Evolutionary conservation across 2,888 invertebrate genomes (phyloP), one percentile per base, ranked within the genome.

Genomic region (Spilosoma lubricipeda): DNA sequence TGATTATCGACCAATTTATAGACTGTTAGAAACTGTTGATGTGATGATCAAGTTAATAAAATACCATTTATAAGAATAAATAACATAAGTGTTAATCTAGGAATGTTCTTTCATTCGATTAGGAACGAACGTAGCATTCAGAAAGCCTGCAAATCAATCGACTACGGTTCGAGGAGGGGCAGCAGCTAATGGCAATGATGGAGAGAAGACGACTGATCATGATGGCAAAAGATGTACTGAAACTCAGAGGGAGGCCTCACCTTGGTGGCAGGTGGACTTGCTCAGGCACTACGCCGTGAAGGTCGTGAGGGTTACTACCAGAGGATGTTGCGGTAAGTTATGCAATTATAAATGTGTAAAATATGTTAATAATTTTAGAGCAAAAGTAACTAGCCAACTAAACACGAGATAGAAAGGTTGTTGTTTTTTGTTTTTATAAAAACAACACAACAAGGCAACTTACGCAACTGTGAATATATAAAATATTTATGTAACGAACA

Each of bases 251-350:
- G 99, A 99, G 88, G 97, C 98, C 0, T 98, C 98, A 36, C 99
- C 99, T 0, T 99, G 98, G 98, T 99, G 99, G 99, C 97, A 98
- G 85, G 98, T 99, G 15, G 98, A 99, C 91, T 95, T 99, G 67
- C 96, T 99, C 63, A 96, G 97, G 75, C 97, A 98, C 45, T 98
- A 98, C 91, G 97, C 98, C 1, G 97, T 99, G 72, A 97, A 98
- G 89, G 98, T 98, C 63, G 98, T 99, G 64, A 95, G 98, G 79
- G 97, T 99, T 70, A 98, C 98, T 18, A 98, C 98, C 0, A 96
- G 98, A 89, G 98, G 97, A 52, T 98, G 98, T 85, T 98, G 98
- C 86, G 97, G 97, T 97, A 89, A 96, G 96, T n/a, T 5, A n/a
- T 36, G n/a, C 18, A 27, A 27, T 20, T 63, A 4, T 63, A 63